These are phyloP conservation scores for Aegotheles bennettii DNA, from an alignment of 2,113 vertebrate species.

Conservation along the genomic window DNA sequence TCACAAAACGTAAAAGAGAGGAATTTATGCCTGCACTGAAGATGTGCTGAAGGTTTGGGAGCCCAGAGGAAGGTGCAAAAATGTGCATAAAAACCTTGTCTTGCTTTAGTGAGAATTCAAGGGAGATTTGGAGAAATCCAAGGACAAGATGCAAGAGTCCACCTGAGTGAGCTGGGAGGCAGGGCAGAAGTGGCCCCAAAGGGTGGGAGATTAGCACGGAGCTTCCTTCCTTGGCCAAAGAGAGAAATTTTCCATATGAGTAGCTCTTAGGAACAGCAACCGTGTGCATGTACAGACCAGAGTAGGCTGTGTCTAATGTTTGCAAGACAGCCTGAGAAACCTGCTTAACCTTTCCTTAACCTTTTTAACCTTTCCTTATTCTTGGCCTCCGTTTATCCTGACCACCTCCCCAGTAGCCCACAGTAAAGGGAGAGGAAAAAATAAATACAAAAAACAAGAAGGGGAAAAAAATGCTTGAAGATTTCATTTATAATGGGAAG, in stretches of 20 bases:
- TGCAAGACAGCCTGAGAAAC: not conserved
- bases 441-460: too few species aligned
- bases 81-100: not conserved
- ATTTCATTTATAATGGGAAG: not conserved
- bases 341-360: not conserved
- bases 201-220: not conserved
- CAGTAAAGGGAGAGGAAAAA: not conserved
- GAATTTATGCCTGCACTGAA: not conserved
- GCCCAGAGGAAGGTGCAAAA: not conserved
- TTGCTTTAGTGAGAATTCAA: not conserved
- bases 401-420: not conserved
- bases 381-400: not conserved
- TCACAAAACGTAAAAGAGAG: not conserved
- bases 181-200: not conserved
- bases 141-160: not conserved
- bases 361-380: not conserved
- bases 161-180: not conserved
- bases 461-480: not conserved
- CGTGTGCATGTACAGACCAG: not conserved
- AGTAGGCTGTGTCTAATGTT: not conserved
- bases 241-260: not conserved
- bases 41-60: not conserved
- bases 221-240: not conserved
- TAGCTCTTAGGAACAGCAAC: not conserved
- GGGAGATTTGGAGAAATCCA: not conserved